Percentiles rank a stretch among this genome's conserved stretches.
Evolutionary conservation across 1,140 invertebrate genomes (phyloP).

Genomic region (Camponotus floridanus): DNA sequence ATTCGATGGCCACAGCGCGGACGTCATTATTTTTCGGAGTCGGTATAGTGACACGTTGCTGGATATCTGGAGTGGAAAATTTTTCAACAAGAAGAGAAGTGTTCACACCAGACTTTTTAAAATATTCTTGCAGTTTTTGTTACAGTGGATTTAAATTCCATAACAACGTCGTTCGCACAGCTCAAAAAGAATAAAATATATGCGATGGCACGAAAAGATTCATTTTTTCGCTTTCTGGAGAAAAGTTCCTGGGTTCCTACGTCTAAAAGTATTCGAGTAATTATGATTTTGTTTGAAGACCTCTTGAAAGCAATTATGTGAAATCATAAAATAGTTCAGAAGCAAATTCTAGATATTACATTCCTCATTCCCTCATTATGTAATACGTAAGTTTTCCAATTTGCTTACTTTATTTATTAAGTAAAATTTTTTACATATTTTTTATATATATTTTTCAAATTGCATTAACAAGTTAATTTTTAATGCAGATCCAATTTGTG

Average conservation of each 20-base stretch:
- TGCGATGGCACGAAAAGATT: neutral
- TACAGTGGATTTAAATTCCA: neutral
- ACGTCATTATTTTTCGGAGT: conserved; percentile 30
- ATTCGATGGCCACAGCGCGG: neutral
- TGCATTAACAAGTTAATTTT: neutral
- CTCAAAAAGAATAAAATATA: conserved; percentile 14
- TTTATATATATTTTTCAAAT: neutral
- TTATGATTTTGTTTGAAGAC: neutral
- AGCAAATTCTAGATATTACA: neutral
- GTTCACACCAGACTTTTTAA: neutral
- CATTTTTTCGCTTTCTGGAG: neutral
- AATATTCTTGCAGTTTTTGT: conserved; percentile 7
- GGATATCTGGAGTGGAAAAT: conserved; percentile 39
- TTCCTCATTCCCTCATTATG: neutral
- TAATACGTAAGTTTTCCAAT: neutral
- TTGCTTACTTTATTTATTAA: neutral
- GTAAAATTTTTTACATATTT: neutral
- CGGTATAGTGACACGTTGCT: neutral
- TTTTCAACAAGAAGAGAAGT: neutral
- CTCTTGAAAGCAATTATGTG: neutral
- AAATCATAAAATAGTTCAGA: neutral
- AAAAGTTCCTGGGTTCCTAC: neutral
- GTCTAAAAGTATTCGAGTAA: neutral
- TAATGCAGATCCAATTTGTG: neutral
- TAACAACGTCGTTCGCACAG: neutral